Conservation (phyloP, 2,888 invertebrate genomes). For the Dryocosmus kuriphilus region DNA sequence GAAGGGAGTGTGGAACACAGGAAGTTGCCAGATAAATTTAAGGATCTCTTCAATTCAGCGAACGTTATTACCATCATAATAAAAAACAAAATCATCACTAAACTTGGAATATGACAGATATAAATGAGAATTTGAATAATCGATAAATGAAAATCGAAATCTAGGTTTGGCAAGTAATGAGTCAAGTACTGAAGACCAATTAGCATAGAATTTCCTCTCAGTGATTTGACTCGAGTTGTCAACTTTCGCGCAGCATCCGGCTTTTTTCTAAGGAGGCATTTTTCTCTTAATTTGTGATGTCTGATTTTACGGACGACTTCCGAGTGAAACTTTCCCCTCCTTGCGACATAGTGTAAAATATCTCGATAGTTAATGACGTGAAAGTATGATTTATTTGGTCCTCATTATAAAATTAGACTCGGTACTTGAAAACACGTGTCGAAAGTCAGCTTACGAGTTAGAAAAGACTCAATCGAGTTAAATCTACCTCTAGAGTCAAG, state of each 20-base stretch:
- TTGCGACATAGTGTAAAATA: not conserved
- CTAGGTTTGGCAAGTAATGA: not conserved
- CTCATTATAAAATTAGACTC: not conserved
- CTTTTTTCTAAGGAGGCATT: constrained; percentile 8
- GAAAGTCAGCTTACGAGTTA: not conserved
- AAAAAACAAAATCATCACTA: not conserved
- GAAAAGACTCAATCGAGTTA: not conserved
- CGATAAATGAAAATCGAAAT: not conserved
- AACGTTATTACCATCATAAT: constrained; percentile 7
- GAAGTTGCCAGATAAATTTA: constrained; percentile 26
- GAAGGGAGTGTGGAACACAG: constrained; percentile 12
- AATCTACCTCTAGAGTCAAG: not conserved
- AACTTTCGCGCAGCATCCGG: constrained; percentile 22
- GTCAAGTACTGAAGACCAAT: not conserved
- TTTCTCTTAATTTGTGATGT: constrained; percentile 13
- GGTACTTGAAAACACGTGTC: not conserved
- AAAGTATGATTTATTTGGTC: not conserved
- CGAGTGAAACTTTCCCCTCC: constrained; percentile 10
- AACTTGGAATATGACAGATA: not conserved
- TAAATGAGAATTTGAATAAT: not conserved
- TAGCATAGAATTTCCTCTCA: not conserved
- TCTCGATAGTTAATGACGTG: not conserved
- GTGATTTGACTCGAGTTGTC: constrained; percentile 6
- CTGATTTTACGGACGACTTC: constrained; percentile 2
- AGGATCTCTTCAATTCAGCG: constrained; percentile 19